Conservation (phyloP, 2,888 invertebrate genomes). For the Axea sp. region DNA sequence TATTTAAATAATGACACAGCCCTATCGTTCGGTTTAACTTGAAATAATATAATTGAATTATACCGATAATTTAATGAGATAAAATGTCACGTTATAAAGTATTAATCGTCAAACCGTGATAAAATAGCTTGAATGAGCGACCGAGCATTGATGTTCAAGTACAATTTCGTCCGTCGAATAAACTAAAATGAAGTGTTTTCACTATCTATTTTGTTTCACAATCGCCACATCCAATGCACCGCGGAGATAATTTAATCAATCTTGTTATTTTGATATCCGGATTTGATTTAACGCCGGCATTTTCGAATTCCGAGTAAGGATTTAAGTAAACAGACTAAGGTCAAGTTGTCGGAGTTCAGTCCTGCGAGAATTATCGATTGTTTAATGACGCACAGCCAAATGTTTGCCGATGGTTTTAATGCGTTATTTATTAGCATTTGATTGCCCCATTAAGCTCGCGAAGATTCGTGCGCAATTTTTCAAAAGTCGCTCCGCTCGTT, state of each 20-base stretch:
- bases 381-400: constrained; percentile 1
- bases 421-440: not conserved
- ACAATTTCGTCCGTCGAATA: no score
- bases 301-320: constrained; percentile 18
- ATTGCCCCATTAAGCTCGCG: not conserved
- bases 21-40: no score
- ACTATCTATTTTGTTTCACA: constrained; percentile 15
- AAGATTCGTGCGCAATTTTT: no score
- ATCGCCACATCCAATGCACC: constrained; percentile 8
- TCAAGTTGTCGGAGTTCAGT: constrained; percentile 10
- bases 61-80: no score
- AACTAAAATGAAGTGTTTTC: no score
- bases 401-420: not conserved
- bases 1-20: no score
- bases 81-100: no score
- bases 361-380: constrained; percentile 19
- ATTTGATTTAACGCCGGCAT: constrained; percentile 17
- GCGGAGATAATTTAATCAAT: constrained; percentile 28
- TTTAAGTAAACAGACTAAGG: constrained; percentile 24
- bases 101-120: no score
- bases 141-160: no score
- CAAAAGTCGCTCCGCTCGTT: no score
- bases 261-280: constrained; percentile 23
- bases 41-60: no score
- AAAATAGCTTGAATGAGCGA: no score